A percentile compares a stretch with the other conserved stretches of the same genome.
Evolutionary conservation across 2,888 invertebrate genomes (phyloP).

Genomic region (Lasiommata megera): DNA sequence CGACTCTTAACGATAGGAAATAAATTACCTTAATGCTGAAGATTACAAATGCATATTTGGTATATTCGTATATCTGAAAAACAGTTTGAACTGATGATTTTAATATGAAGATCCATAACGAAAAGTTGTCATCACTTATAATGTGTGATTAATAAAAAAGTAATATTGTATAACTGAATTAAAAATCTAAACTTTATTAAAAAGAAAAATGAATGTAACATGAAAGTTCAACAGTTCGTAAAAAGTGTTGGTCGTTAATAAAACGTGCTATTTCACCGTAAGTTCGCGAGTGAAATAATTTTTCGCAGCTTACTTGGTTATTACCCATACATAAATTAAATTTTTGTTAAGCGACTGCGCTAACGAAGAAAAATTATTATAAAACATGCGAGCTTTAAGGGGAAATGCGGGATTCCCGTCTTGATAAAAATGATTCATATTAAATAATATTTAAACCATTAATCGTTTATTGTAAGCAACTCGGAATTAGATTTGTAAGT

Average conservation of each 20-base stretch:
- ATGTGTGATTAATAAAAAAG: too few species aligned
- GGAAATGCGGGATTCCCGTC: constrained; percentile 30
- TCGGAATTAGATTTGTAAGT: neutral
- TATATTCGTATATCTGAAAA: too few species aligned
- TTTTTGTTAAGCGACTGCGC: constrained; percentile 55
- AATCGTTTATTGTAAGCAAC: neutral
- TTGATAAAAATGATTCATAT: constrained; percentile 26
- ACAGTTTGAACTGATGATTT: too few species aligned
- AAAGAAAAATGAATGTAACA: neutral
- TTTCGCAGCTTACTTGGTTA: constrained; percentile 32
- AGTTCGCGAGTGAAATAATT: constrained; percentile 22
- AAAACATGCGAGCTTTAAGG: constrained; percentile 46
- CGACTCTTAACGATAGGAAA: too few species aligned
- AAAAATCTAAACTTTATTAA: neutral
- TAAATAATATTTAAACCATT: neutral
- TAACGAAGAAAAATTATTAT: constrained; percentile 56
- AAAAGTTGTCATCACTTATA: too few species aligned
- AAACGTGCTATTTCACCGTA: neutral
- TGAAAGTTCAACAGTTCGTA: neutral
- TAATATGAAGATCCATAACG: too few species aligned
- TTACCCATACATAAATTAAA: constrained; percentile 56
- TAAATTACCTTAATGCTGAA: too few species aligned
- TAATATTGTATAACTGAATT: neutral
- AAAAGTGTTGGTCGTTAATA: constrained; percentile 8
- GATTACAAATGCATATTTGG: too few species aligned